A percentile compares a stretch with the other conserved stretches of the same genome.
These are phyloP conservation scores for Sebastes nivosus DNA, from an alignment of 2,797 vertebrate species.

Conservation along the genomic window DNA sequence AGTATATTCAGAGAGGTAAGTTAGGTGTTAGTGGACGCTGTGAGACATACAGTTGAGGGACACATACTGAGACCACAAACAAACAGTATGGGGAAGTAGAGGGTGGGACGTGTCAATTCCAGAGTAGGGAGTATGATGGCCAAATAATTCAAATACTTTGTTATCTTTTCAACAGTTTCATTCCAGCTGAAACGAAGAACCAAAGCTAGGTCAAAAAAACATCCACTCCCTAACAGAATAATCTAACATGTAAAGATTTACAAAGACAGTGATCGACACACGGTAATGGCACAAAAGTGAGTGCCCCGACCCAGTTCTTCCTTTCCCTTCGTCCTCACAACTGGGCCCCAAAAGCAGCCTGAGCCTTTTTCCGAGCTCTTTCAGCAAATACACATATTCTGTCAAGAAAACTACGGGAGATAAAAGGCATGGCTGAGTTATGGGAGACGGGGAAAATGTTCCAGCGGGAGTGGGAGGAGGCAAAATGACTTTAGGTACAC, in stretches of 20 bases:
- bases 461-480: conserved; percentile 50
- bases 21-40: conserved; percentile 9
- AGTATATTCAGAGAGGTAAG: background rate
- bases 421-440: conserved; percentile 49
- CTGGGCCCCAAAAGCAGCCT: conserved; percentile 64
- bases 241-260: conserved; percentile 1
- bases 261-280: conserved; percentile 17
- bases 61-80: conserved; percentile 55
- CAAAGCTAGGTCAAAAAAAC: conserved; percentile 3
- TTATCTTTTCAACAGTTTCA: conserved; percentile 46
- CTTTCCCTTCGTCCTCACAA: conserved; percentile 51
- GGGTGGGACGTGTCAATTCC: conserved; percentile 62
- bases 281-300: conserved; percentile 41
- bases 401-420: conserved; percentile 24
- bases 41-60: conserved; percentile 34
- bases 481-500: conserved; percentile 57
- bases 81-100: conserved; percentile 64
- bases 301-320: conserved; percentile 44
- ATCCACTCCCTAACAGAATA: background rate
- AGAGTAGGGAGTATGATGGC: conserved; percentile 59
- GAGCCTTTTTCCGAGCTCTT: conserved; percentile 36
- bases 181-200: conserved; percentile 19
- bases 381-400: conserved; percentile 29
- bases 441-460: conserved; percentile 27
- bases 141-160: conserved; percentile 65